Base-by-base conservation (phyloP, 2,113 vertebrate species). In the Mus spicilegus region DNA sequence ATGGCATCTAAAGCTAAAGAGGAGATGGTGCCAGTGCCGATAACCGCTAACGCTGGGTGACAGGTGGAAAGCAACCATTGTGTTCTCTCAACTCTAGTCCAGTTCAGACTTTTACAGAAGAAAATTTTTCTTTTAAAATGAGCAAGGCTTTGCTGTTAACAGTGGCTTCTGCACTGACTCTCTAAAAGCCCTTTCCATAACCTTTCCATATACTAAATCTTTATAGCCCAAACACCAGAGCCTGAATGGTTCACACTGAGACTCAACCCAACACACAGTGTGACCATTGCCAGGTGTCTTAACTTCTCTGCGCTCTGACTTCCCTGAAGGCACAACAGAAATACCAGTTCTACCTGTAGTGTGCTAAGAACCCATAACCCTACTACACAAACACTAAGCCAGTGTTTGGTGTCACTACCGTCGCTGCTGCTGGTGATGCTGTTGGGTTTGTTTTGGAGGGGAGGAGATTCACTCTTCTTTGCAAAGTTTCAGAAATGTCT, bases 391-490 rank as follows among this genome's bases (percentile, higher is more conserved):
- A 22, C 22, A 7, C 19, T 4, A 1, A 1, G 8, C 2, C 1
- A 36, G 24, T 0, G 12, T 24, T 70, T 10, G 33, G 7, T 13
- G 20, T 33, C 49, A 8, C 12, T 16, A 16, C 72, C 5, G 2
- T 42, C 3, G 13, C 49, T 7, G 14, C 19, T 33, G 26, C 0
- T 26, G 12, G 7, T 4, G 6, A 16, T 4, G 20, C 10, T 1
- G 0, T 3, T 26, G 22, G 56, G 63, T 70, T 42, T 63, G 12
- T 36, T 54, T 4, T 36, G 67, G 72, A 7, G 42, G 51, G 4
- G 56, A 87, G 36, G 30, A 30, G 42, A 39, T 14, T 30, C 0
- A 14, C 10, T 17, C 16, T 54, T 42, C 78, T 30, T 80, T 87
- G 0, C 30, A 0, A 56, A 26, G 58, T 54, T 91, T 77, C 75